phyloP scores from a whole-genome alignment of 2,113 vertebrate genomes.

The Percopsis transmontana region DNA sequence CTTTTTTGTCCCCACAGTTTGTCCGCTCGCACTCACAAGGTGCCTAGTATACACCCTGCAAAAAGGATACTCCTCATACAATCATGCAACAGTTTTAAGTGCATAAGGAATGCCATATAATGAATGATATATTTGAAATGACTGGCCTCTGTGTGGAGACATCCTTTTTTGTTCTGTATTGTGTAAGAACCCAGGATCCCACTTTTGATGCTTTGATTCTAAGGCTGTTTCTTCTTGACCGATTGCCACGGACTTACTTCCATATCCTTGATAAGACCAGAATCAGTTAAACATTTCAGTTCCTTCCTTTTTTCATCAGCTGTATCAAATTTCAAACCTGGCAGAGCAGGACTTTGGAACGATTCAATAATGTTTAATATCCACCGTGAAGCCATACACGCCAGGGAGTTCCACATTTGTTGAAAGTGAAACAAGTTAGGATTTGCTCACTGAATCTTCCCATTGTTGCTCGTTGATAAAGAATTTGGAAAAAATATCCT shows the following conservation, averaged over 20 bases:
- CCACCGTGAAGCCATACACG: slow-evolving; percentile 48
- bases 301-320: slow-evolving; percentile 49
- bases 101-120: background rate
- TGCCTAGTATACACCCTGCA: too few species aligned
- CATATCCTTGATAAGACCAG: slow-evolving; percentile 47
- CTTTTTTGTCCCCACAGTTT: too few species aligned
- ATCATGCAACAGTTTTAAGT: background rate
- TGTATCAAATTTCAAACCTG: slow-evolving; percentile 58
- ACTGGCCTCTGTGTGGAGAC: background rate
- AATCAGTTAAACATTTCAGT: slow-evolving; percentile 58
- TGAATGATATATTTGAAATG: background rate
- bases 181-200: slow-evolving; percentile 11
- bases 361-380: slow-evolving; percentile 65
- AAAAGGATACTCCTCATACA: background rate
- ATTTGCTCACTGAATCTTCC: slow-evolving; percentile 47
- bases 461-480: slow-evolving; percentile 52
- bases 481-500: slow-evolving; percentile 29
- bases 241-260: slow-evolving; percentile 55
- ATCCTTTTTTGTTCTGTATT: background rate
- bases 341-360: slow-evolving; percentile 42
- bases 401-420: slow-evolving; percentile 14
- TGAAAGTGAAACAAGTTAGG: slow-evolving; percentile 34
- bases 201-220: slow-evolving; percentile 48
- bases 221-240: slow-evolving; percentile 16
- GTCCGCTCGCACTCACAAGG: too few species aligned